A percentile compares a stretch with the other conserved stretches of the same genome.
These are phyloP conservation scores for Cephalopterus ornatus DNA, from an alignment of 2,113 vertebrate species.

Conservation along the genomic window DNA sequence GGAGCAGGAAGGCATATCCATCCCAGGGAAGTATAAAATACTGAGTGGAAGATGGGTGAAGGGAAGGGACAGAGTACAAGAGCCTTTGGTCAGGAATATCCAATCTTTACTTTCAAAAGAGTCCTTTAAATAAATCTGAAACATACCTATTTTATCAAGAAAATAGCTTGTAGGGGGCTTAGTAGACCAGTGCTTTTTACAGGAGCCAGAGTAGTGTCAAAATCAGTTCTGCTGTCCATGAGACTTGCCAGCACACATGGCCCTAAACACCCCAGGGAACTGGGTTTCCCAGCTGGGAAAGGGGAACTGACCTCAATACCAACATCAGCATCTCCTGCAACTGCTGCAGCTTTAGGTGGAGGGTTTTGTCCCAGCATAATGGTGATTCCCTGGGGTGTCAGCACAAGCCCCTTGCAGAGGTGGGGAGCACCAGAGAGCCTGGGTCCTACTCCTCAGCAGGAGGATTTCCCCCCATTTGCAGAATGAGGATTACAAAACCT, in stretches of 20 bases:
- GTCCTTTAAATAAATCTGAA: not conserved
- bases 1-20: not conserved
- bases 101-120: not conserved
- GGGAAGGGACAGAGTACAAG: not conserved
- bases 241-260: not conserved
- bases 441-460: not conserved
- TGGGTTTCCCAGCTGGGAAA: not conserved
- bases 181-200: not conserved
- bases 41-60: not conserved
- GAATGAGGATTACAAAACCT: not conserved
- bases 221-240: not conserved
- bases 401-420: not conserved
- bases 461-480: not conserved
- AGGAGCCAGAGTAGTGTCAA: not conserved
- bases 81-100: not conserved
- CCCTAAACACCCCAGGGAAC: not conserved
- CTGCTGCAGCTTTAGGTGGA: not conserved
- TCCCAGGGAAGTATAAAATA: not conserved
- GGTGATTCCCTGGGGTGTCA: not conserved
- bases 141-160: not conserved
- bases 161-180: not conserved
- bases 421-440: not conserved
- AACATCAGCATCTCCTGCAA: not conserved
- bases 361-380: not conserved
- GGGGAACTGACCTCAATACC: not conserved